These are phyloP conservation scores for Coluber constrictor DNA, from an alignment of 2,797 vertebrate species.

Conservation along the genomic window DNA sequence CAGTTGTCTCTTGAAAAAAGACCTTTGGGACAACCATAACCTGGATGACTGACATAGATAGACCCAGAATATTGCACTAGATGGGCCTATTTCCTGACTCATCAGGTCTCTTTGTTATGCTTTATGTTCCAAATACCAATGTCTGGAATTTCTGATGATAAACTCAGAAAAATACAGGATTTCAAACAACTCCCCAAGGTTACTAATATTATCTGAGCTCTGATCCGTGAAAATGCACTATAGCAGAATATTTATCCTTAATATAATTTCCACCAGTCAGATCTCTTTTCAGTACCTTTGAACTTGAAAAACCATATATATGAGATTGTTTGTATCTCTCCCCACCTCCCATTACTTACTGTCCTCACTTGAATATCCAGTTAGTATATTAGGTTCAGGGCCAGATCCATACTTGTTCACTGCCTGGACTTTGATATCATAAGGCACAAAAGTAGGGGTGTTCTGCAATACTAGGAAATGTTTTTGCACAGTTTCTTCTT, in stretches of 20 bases:
- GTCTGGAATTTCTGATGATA: not conserved
- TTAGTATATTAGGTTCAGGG: conserved; percentile 82
- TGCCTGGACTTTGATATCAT: conserved; percentile 90
- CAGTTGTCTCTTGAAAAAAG: not conserved
- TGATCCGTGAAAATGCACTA: not conserved
- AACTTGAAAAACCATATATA: rapidly evolving
- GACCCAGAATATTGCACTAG: not conserved
- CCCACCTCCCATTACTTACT: conserved; percentile 74
- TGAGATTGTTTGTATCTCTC: rapidly evolving
- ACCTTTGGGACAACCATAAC: not conserved
- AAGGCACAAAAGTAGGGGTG: conserved; percentile 88
- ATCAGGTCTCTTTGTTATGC: not conserved
- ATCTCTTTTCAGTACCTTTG: rapidly evolving
- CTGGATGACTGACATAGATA: not conserved
- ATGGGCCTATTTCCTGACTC: not conserved
- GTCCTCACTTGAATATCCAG: conserved; percentile 90
- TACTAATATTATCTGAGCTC: not conserved
- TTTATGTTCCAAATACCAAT: not conserved
- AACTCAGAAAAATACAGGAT: not conserved
- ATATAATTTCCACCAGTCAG: not conserved
- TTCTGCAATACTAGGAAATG: conserved; percentile 85
- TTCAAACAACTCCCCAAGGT: not conserved
- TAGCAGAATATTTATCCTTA: not conserved
- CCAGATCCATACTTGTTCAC: conserved; percentile 84
- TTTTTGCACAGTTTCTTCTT: conserved; percentile 82